phyloP scores from a whole-genome alignment of 1,140 invertebrate genomes.

The Anastatus disparis region DNA sequence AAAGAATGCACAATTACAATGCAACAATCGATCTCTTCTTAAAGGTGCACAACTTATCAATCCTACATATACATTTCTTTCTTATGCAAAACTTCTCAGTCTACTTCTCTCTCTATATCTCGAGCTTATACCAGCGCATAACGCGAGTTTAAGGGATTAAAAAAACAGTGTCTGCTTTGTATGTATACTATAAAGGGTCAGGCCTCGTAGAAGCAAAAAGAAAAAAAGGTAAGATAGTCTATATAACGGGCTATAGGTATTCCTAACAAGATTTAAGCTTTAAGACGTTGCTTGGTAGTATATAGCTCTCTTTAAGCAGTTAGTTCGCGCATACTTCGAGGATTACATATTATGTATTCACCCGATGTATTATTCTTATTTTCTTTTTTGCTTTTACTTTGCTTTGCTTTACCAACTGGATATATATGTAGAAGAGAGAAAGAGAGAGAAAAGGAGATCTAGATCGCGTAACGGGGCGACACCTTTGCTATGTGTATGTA shows the following conservation, averaged over 20 bases:
- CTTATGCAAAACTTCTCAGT: slow-evolving; percentile 40
- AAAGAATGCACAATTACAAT: too few relatives aligned
- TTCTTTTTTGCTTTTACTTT: too few relatives aligned
- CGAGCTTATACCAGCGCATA: too few relatives aligned
- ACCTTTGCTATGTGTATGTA: too few relatives aligned
- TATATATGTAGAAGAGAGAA: too few relatives aligned
- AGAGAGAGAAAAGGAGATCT: neutral
- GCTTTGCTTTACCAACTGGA: too few relatives aligned
- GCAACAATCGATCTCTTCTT: too few relatives aligned
- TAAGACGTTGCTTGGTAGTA: slow-evolving; percentile 12
- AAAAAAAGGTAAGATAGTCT: too few relatives aligned
- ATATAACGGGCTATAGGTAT: too few relatives aligned
- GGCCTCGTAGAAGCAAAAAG: neutral
- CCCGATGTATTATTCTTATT: neutral
- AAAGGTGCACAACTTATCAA: neutral
- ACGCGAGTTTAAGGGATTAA: slow-evolving; percentile 25
- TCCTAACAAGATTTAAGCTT: slow-evolving; percentile 36
- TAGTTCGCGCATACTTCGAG: slow-evolving; percentile 3
- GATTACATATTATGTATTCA: slow-evolving; percentile 36
- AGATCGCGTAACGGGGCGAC: slow-evolving; percentile 16
- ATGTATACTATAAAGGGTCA: neutral
- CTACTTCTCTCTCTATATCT: too few relatives aligned
- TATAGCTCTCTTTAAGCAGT: too few relatives aligned
- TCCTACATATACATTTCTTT: slow-evolving; percentile 36
- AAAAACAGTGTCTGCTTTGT: neutral